phyloP scores from a whole-genome alignment of 2,888 invertebrate genomes.

The Nomada ferruginata region DNA sequence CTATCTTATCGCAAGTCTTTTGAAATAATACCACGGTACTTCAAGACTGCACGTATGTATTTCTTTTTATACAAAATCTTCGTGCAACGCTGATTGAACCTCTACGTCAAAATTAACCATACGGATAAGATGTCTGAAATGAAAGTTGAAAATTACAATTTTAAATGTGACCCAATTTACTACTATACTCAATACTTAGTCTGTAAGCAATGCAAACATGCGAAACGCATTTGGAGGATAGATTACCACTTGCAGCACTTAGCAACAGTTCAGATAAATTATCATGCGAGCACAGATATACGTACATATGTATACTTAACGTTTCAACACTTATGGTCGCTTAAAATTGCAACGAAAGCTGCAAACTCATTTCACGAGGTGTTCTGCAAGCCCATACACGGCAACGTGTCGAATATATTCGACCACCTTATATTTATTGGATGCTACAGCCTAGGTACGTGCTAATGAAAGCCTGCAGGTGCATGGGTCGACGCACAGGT shows the following conservation, averaged over 20 bases:
- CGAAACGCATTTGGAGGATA: too few relatives aligned
- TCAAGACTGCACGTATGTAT: neutral
- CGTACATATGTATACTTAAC: neutral
- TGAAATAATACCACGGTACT: neutral
- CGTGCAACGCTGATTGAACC: neutral
- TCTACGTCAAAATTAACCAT: neutral
- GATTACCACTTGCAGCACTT: neutral
- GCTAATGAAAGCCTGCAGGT: slow-evolving; percentile 58
- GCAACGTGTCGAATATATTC: slow-evolving; percentile 20
- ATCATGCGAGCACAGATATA: neutral
- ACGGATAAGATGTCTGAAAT: neutral
- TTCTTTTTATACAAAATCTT: neutral
- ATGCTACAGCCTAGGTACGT: slow-evolving; percentile 33
- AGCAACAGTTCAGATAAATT: neutral
- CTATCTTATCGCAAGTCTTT: slow-evolving; percentile 4
- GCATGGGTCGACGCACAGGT: slow-evolving; percentile 49
- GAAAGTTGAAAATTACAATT: neutral
- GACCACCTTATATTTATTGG: slow-evolving; percentile 41
- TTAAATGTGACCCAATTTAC: too few relatives aligned
- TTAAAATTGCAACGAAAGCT: neutral
- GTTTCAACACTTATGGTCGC: neutral
- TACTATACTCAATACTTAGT: too few relatives aligned
- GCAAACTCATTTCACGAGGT: neutral
- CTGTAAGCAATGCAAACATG: too few relatives aligned
- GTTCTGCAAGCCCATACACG: neutral